Base-by-base conservation (phyloP, 1,140 invertebrate species). In the Diorhabda carinulata region DNA sequence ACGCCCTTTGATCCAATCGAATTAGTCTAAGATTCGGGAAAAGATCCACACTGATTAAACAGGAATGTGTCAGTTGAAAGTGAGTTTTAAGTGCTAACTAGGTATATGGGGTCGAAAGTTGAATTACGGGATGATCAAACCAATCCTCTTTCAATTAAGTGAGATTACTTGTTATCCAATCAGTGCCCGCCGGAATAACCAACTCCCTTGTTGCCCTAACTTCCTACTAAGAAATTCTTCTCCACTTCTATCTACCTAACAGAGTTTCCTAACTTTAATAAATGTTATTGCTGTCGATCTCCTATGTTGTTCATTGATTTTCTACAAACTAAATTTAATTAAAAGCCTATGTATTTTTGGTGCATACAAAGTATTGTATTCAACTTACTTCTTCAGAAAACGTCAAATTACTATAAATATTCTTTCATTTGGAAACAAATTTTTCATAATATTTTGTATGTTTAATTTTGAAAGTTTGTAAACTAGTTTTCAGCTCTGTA, bases 81-180 rank as follows among this genome's bases (percentile, higher is more conserved):
- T 64, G 68, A 68, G 61, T 68, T 71, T 64, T 61, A 61, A 61
- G 59, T 61, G 25, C 41, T 61, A 43, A 43, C 62, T 67, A 71
- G 67, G 52, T 68, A 71, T 56, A 61, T 65, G 64, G 72, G 70
- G 70, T 60, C 45, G 66, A 58, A 8, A 73, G 69, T 69, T 69
- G 69, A 71, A 64, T 62, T 69, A 61, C 66, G 59, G 65, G 68
- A 73, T 73, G 69, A 77, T 77, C 74, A 77, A 73, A 74, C 71
- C 74, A 67, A 69, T 77, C 74, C 74, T 76, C 73, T 77, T 77
- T 77, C 76, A 77, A 77, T 77, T 77, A 77, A 76, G 71, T 74
- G 64, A 70, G 76, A 77, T 77, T 77, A 77, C 71, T 77, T 77
- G 76, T 77, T 77, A 77, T 77, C 76, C 76, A 77, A 76, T 76